These are phyloP conservation scores for Carduelis carduelis DNA, from an alignment of 2,797 vertebrate genomes.

Conservation along the genomic window DNA sequence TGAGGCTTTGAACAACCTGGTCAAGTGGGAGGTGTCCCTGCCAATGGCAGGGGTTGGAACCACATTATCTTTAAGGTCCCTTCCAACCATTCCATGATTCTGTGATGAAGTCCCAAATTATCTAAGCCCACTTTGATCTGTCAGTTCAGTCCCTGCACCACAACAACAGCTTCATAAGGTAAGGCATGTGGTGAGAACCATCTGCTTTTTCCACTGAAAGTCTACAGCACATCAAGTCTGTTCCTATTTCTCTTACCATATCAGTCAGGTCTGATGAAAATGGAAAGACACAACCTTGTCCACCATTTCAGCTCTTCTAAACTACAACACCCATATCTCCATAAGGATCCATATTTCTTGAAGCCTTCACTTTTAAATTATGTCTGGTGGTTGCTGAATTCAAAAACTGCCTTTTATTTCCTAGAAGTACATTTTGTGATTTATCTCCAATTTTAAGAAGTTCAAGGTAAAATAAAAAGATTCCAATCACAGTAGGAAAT, in stretches of 20 bases:
- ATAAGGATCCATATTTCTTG: slow-evolving; percentile 20
- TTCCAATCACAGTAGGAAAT: neutral
- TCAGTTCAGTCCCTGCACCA: neutral
- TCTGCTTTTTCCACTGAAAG: neutral
- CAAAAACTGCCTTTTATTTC: slow-evolving; percentile 35
- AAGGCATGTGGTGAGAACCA: neutral
- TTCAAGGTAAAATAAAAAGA: neutral
- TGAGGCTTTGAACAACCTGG: neutral
- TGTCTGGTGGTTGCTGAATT: slow-evolving; percentile 14
- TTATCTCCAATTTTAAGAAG: slow-evolving; percentile 39
- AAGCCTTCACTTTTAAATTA: slow-evolving; percentile 53
- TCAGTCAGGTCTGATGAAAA: neutral
- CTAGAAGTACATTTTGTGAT: slow-evolving; percentile 44
- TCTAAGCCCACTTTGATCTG: neutral
- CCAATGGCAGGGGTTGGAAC: neutral
- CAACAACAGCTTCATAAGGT: neutral
- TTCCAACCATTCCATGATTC: neutral
- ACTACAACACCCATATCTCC: neutral
- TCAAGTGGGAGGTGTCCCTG: neutral
- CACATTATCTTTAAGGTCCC: neutral
- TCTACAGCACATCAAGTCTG: neutral
- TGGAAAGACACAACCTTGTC: neutral
- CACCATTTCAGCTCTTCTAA: neutral
- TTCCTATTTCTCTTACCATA: neutral
- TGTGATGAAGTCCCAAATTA: neutral